These are phyloP conservation scores for Aleiodes testaceus DNA, from an alignment of 2,888 invertebrate genomes.

Conservation along the genomic window DNA sequence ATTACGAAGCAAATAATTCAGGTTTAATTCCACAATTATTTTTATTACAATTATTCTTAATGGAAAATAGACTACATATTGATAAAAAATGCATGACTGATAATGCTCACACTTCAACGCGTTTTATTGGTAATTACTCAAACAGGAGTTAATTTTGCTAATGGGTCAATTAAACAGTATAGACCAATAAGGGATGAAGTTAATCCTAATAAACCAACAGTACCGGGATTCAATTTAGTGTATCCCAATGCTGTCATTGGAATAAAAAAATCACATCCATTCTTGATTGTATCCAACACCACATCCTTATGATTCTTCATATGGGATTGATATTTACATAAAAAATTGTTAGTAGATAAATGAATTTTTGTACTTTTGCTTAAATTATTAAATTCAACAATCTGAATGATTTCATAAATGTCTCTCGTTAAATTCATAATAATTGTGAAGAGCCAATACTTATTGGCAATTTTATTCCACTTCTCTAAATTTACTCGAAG, in stretches of 20 bases:
- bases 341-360: conserved; percentile 40
- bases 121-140: conserved; percentile 52
- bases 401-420: conserved; percentile 85
- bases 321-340: conserved; percentile 34
- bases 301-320: conserved; percentile 78
- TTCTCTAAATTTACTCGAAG: conserved; percentile 81
- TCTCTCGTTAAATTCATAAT: conserved; percentile 87
- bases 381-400: conserved; percentile 74
- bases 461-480: conserved; percentile 84
- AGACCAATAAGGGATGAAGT: conserved; percentile 88
- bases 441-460: conserved; percentile 90
- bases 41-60: conserved; percentile 12
- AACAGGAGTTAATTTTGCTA: conserved; percentile 82
- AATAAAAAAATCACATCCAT: conserved; percentile 90
- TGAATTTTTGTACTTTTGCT: conserved; percentile 61
- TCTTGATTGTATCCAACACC: conserved; percentile 88
- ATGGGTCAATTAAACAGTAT: conserved; percentile 84
- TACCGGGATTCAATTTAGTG: conserved; percentile 83
- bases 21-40: conserved; percentile 46
- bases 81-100: background rate
- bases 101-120: background rate
- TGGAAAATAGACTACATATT: background rate
- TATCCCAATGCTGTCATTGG: conserved; percentile 88
- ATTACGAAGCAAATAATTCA: conserved; percentile 70
- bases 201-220: conserved; percentile 85